A percentile compares a stretch with the other conserved stretches of the same genome.
Conservation (phyloP, 1,140 invertebrate species). For the Sitophilus oryzae region DNA sequence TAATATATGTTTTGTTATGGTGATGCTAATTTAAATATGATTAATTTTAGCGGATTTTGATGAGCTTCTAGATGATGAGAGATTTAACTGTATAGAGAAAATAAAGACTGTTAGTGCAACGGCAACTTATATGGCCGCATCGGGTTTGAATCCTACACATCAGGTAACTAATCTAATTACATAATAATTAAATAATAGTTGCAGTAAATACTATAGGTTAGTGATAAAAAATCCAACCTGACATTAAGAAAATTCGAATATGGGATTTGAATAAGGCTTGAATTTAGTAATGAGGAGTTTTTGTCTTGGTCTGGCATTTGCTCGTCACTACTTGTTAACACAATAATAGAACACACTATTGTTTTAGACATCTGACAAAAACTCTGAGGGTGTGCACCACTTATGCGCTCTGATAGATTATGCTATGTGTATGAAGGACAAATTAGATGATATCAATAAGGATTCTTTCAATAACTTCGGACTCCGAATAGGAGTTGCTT, state of each 20-base stretch:
- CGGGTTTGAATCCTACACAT: constrained; percentile 81
- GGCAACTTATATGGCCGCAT: constrained; percentile 96
- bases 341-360: too few species aligned
- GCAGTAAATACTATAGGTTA: too few species aligned
- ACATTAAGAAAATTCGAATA: too few species aligned
- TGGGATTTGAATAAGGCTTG: too few species aligned
- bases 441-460: constrained; percentile 87
- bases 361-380: constrained; percentile 45
- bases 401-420: constrained; percentile 87
- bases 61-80: constrained; percentile 80
- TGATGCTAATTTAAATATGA: not conserved
- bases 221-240: too few species aligned
- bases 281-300: too few species aligned
- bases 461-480: constrained; percentile 98
- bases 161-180: constrained; percentile 46
- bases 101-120: constrained; percentile 97
- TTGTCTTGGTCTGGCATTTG: too few species aligned
- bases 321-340: too few species aligned
- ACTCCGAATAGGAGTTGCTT: constrained; percentile 85
- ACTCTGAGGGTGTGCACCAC: constrained; percentile 63
- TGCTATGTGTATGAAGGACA: constrained; percentile 83
- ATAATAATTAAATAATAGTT: too few species aligned
- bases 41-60: constrained; percentile 76
- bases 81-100: constrained; percentile 92
- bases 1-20: constrained; percentile 1